Percentiles rank a stretch among this genome's conserved stretches.
These are phyloP conservation scores for Odontamblyopus lacepedii DNA, from an alignment of 2,797 vertebrate species.

Conservation along the genomic window DNA sequence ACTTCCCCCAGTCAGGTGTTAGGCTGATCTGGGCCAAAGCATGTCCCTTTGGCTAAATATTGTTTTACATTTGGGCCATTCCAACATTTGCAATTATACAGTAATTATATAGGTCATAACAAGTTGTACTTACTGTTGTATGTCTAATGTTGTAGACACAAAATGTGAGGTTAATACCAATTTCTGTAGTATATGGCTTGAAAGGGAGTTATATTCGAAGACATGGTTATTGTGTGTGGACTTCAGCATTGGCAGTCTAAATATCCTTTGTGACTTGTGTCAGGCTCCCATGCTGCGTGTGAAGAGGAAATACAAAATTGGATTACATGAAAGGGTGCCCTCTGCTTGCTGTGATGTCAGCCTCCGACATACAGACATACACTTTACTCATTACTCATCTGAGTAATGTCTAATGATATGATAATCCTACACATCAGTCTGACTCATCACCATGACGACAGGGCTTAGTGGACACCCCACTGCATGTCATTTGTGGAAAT, in stretches of 20 bases:
- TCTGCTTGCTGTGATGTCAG: slow-evolving; percentile 59
- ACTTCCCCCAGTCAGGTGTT: not conserved
- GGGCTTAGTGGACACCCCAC: slow-evolving; percentile 10
- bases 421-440: slow-evolving; percentile 61
- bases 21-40: not conserved
- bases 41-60: too few species aligned
- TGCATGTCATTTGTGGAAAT: not conserved
- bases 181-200: too few species aligned
- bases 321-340: slow-evolving; percentile 69
- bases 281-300: slow-evolving; percentile 26
- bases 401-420: slow-evolving; percentile 59
- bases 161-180: too few species aligned
- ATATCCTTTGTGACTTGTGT: slow-evolving; percentile 37
- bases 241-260: slow-evolving; percentile 10
- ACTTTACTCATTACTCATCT: slow-evolving; percentile 11
- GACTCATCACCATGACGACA: slow-evolving; percentile 32
- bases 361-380: slow-evolving; percentile 39
- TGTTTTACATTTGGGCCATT: not conserved
- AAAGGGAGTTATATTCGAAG: slow-evolving; percentile 2
- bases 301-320: slow-evolving; percentile 69
- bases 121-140: too few species aligned
- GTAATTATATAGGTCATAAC: too few species aligned
- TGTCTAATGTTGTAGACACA: too few species aligned
- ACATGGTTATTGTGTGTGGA: slow-evolving; percentile 15
- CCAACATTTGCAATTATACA: not conserved